phyloP scores from a whole-genome alignment of 2,797 vertebrate genomes.

The Buphagus erythrorhynchus region DNA sequence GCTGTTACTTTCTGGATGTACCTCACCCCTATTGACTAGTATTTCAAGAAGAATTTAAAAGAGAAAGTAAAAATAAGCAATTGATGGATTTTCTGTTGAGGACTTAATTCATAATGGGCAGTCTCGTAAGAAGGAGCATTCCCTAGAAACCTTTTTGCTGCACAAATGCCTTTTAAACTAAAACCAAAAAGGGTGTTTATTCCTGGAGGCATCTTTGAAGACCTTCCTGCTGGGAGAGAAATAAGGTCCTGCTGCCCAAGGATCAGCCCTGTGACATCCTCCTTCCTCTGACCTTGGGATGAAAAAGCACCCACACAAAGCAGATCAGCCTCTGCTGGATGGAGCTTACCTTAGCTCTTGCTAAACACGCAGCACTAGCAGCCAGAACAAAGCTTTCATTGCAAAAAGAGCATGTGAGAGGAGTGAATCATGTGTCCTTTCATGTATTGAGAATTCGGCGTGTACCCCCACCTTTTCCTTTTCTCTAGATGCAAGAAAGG shows the following conservation, averaged over 20 bases:
- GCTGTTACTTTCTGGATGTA: neutral
- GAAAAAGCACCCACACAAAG: neutral
- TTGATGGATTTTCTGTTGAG: neutral
- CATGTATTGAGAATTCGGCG: neutral
- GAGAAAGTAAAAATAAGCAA: neutral
- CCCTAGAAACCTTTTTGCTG: neutral
- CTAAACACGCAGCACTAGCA: neutral
- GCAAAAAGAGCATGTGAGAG: neutral
- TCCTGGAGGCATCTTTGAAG: neutral
- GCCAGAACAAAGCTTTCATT: neutral
- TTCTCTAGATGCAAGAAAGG: neutral
- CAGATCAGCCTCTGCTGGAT: neutral
- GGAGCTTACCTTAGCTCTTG: neutral
- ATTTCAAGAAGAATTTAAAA: neutral
- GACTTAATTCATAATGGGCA: neutral
- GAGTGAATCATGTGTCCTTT: slow-evolving; percentile 13
- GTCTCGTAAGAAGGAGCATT: fast-evolving
- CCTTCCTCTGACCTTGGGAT: neutral
- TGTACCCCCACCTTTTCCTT: neutral
- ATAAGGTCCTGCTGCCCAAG: neutral
- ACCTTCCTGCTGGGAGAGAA: neutral
- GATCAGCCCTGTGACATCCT: neutral
- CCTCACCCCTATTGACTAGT: neutral
- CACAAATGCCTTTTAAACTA: neutral
- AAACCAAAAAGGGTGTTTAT: neutral